Base-by-base conservation (phyloP, 2,888 invertebrate species). In the Nemapogon koenigi region DNA sequence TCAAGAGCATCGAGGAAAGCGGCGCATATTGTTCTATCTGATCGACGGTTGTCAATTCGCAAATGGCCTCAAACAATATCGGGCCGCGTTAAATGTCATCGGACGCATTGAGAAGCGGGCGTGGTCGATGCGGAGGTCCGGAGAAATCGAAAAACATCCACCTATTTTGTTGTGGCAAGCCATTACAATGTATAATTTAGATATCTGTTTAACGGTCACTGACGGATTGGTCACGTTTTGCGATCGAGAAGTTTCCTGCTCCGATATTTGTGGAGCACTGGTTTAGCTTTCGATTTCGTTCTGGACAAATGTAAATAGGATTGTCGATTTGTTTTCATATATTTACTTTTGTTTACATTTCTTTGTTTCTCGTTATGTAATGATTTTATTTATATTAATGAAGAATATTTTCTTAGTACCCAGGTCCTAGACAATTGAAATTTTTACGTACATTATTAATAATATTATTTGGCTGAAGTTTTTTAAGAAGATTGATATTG, bases 141-240 rank as follows among this genome's bases (percentile, higher is more conserved):
- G 52, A 51, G 46, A 37, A 37, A 28, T 37, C 37, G 37, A 37
- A 28, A 29, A 37, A 29, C 41, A 37, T 39, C 26, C 38, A 35
- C 49, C 53, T 48, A 50, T 53, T 57, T 54, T 50, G 53, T 56
- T 49, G 49, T 47, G 47, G 48, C 39, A 28, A 42, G 32, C 40
- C 38, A 44, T 46, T 46, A 52, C 58, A 61, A 58, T 59, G 57
- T 59, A 58, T 62, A 62, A 62, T 62, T 61, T 60, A 60, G 62
- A 62, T 62, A 62, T 59, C 59, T 49, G 47, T 50, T 49, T 57
- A 59, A 53, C 57, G 61, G 58, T 58, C 54, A 58, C 44, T 48
- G 40, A 40, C 41, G 57, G 51, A 62, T 58, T 59, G 55, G 62
- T 62, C 62, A 64, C 63, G 64, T 50, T 63, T 52, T 29, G 49